Evolutionary conservation across 2,888 invertebrate species (phyloP).

Genomic region (Andrena haemorrhoa): DNA sequence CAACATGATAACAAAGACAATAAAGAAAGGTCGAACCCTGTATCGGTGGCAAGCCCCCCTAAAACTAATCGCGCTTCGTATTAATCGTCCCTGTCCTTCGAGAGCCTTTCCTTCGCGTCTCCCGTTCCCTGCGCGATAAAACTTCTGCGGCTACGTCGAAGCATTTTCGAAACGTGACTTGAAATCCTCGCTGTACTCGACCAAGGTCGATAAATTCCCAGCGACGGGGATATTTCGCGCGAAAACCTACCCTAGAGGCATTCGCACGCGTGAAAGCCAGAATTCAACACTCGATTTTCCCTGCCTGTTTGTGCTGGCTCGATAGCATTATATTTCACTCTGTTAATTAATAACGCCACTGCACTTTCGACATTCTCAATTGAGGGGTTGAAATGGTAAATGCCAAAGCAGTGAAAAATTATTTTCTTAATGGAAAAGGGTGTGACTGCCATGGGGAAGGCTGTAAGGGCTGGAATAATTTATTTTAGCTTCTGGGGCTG

Average conservation of each 20-base stretch:
- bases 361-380: too few relatives aligned
- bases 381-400: too few relatives aligned
- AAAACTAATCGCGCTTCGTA: slow-evolving; percentile 32
- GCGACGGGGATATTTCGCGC: background rate
- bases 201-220: slow-evolving; percentile 28
- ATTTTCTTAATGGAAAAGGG: background rate
- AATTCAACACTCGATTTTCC: background rate
- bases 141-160: slow-evolving; percentile 14
- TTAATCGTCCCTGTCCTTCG: slow-evolving; percentile 44
- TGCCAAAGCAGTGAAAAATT: too few relatives aligned
- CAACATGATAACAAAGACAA: slow-evolving; percentile 24
- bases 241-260: background rate
- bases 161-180: slow-evolving; percentile 41
- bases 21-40: background rate
- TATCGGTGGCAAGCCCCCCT: slow-evolving; percentile 4
- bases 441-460: too few relatives aligned
- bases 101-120: background rate
- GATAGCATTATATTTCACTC: background rate
- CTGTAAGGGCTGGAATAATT: too few relatives aligned
- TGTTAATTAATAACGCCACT: background rate
- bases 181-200: slow-evolving; percentile 19
- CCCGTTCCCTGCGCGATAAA: slow-evolving; percentile 10
- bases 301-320: background rate
- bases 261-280: background rate
- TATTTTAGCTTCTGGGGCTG: too few relatives aligned